Conservation (phyloP, 2,113 vertebrate genomes). For the Thamnaconus septentrionalis region DNA sequence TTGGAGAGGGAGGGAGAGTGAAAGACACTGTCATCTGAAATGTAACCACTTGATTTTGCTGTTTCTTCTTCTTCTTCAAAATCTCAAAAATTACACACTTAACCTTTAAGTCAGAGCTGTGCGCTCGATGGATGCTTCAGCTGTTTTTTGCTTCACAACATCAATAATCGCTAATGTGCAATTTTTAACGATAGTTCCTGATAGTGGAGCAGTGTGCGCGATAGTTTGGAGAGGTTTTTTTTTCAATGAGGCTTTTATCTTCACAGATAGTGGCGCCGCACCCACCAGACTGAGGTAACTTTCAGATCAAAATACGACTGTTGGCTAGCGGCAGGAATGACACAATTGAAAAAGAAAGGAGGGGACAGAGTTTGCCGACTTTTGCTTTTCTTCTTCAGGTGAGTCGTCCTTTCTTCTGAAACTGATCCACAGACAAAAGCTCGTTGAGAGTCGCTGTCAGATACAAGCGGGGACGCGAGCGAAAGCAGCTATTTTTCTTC, state of each 20-base stretch:
- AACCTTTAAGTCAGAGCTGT: no score
- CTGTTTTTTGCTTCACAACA: no score
- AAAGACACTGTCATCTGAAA: no score
- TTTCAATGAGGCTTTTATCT: conserved; percentile 67
- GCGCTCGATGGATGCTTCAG: no score
- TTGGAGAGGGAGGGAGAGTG: no score
- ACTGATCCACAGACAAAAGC: conserved; percentile 11
- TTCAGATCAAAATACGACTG: conserved; percentile 9
- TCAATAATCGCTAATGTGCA: no score
- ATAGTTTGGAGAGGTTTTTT: conserved; percentile 47
- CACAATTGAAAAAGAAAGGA: conserved; percentile 18
- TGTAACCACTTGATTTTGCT: no score
- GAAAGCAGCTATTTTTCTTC: neutral
- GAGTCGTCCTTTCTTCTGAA: conserved; percentile 12
- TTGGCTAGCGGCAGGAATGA: no score
- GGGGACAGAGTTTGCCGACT: conserved; percentile 34
- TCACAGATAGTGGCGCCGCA: conserved; percentile 70
- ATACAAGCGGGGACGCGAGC: neutral
- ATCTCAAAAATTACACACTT: no score
- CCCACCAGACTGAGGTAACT: conserved; percentile 64
- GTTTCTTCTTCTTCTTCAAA: no score
- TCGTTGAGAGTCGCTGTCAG: neutral
- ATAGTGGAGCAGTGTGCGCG: no score
- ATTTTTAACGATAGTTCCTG: no score
- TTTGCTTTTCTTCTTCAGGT: conserved; percentile 6